These are phyloP conservation scores for Motacilla tschutschensis DNA, from an alignment of 2,113 vertebrate genomes.

Conservation along the genomic window DNA sequence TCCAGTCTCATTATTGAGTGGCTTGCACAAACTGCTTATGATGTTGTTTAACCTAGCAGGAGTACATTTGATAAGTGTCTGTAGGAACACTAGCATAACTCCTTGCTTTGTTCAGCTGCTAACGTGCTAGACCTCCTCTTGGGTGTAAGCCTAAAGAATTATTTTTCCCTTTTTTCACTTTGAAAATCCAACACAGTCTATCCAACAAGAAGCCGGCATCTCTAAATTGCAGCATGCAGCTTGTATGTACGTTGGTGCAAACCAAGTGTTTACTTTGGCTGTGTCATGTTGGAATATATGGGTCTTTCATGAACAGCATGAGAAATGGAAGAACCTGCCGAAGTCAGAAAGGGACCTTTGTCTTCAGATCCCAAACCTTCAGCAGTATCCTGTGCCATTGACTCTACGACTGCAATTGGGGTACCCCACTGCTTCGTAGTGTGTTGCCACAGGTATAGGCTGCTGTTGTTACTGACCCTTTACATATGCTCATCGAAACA, in stretches of 20 bases:
- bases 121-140: background rate
- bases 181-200: constrained; percentile 18
- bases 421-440: constrained; percentile 29
- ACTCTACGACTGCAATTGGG: background rate
- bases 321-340: background rate
- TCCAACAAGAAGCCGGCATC: background rate
- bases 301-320: background rate
- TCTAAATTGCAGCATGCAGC: background rate
- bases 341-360: background rate
- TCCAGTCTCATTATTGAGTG: background rate
- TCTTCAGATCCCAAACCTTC: constrained; percentile 5
- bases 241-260: background rate
- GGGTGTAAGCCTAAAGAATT: background rate
- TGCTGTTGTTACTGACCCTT: constrained; percentile 62
- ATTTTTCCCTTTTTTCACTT: constrained; percentile 31
- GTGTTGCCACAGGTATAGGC: constrained; percentile 67
- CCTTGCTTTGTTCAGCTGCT: background rate
- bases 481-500: constrained; percentile 59
- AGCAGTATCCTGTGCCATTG: background rate
- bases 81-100: background rate
- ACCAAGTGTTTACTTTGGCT: background rate
- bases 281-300: background rate
- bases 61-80: background rate
- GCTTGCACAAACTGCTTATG: background rate
- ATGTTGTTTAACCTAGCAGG: background rate